phyloP scores from a whole-genome alignment of 2,797 vertebrate genomes.

The Catharus ustulatus region DNA sequence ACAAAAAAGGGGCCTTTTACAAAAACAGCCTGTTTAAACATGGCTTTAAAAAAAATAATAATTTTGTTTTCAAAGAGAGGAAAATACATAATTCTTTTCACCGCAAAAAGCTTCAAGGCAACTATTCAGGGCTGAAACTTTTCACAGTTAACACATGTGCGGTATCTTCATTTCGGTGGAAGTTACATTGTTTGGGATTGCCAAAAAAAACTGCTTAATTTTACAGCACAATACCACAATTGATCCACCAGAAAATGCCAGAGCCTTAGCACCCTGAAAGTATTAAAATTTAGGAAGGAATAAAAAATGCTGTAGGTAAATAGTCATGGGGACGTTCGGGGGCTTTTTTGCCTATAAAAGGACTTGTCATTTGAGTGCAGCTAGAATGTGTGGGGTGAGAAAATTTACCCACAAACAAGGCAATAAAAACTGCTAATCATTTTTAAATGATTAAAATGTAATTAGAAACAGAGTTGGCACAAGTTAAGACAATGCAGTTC shows the following conservation, averaged over 20 bases:
- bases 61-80: conserved; percentile 58
- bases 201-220: conserved; percentile 67
- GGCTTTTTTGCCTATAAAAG: conserved; percentile 68
- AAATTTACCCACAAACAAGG: conserved; percentile 70
- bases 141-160: conserved; percentile 62
- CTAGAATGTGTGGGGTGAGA: conserved; percentile 68
- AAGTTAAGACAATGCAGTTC: conserved; percentile 69
- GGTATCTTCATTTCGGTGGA: conserved; percentile 63
- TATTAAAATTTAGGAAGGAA: conserved; percentile 57
- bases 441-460: conserved; percentile 72
- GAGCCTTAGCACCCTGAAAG: conserved; percentile 46
- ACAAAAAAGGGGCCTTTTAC: conserved; percentile 51
- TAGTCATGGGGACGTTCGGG: background rate
- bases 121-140: conserved; percentile 59
- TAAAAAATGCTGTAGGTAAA: conserved; percentile 69
- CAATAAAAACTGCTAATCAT: conserved; percentile 71
- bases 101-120: conserved; percentile 65
- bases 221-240: conserved; percentile 66
- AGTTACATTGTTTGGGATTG: conserved; percentile 59
- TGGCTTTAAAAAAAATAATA: background rate
- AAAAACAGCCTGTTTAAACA: conserved; percentile 60
- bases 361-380: conserved; percentile 49
- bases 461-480: conserved; percentile 71
- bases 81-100: conserved; percentile 68
- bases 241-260: conserved; percentile 58